These are phyloP conservation scores for Cremastobaeus sp. DNA, from an alignment of 2,888 invertebrate species.

Conservation along the genomic window DNA sequence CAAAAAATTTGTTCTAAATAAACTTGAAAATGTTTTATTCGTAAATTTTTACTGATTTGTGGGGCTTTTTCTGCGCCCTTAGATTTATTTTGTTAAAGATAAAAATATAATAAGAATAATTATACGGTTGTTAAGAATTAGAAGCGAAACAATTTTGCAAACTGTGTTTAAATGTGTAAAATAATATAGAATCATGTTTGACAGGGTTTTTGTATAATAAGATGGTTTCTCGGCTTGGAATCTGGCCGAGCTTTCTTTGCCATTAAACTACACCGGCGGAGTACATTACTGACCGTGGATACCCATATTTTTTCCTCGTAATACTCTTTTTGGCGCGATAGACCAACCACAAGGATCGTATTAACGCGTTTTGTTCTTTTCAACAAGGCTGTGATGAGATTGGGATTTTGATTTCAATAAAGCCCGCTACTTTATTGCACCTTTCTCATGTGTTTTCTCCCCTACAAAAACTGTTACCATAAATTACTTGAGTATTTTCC, in stretches of 20 bases:
- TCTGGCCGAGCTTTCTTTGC: constrained; percentile 52
- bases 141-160: background rate
- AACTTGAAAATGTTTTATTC: too few species aligned
- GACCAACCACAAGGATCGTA: constrained; percentile 18
- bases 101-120: too few species aligned
- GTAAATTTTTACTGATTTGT: too few species aligned
- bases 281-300: constrained; percentile 54
- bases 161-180: background rate
- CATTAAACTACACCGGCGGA: constrained; percentile 58
- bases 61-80: too few species aligned
- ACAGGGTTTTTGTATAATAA: constrained; percentile 28
- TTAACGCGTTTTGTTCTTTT: constrained; percentile 18
- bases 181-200: constrained; percentile 20
- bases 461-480: too few species aligned
- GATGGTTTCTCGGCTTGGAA: constrained; percentile 40
- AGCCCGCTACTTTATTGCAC: constrained; percentile 3
- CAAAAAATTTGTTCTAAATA: too few species aligned
- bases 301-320: constrained; percentile 36
- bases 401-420: constrained; percentile 14
- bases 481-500: too few species aligned
- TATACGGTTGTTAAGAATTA: too few species aligned
- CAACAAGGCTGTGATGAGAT: background rate
- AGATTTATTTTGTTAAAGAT: too few species aligned
- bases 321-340: constrained; percentile 17
- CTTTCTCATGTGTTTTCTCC: too few species aligned